phyloP scores from a whole-genome alignment of 2,888 invertebrate species.

The Parascotia fuliginaria region DNA sequence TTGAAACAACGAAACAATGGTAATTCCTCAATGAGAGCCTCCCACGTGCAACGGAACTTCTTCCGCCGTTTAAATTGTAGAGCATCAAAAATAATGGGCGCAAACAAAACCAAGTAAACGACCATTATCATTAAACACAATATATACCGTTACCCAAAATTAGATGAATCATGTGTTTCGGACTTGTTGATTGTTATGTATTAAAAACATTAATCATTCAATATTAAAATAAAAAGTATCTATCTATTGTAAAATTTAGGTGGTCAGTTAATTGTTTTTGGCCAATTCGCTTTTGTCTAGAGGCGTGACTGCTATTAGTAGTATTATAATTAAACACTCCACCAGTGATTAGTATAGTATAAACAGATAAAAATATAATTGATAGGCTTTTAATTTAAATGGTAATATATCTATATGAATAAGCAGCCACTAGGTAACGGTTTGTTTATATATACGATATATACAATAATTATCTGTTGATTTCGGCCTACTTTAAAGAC shows the following conservation, averaged over 20 bases:
- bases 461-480: conserved; percentile 52
- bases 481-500: conserved; percentile 54
- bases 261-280: conserved; percentile 54
- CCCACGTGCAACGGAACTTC: conserved; percentile 74
- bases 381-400: conserved; percentile 63
- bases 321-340: conserved; percentile 51
- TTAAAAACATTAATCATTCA: conserved; percentile 59
- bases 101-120: conserved; percentile 65
- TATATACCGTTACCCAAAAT: conserved; percentile 60
- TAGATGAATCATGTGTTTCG: conserved; percentile 55
- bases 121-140: conserved; percentile 59
- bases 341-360: conserved; percentile 59
- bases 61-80: conserved; percentile 71
- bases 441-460: conserved; percentile 43
- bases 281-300: conserved; percentile 50
- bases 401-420: conserved; percentile 59
- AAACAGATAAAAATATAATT: conserved; percentile 62
- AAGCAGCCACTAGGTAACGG: conserved; percentile 56
- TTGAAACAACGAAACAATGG: conserved; percentile 61
- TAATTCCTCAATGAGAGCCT: conserved; percentile 59
- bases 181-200: conserved; percentile 54
- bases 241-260: conserved; percentile 34
- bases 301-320: conserved; percentile 55
- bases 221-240: conserved; percentile 43
- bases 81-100: conserved; percentile 66